Percentiles rank a stretch among this genome's conserved stretches.
Conservation (phyloP, 1,140 invertebrate genomes). For the Medauroidea extradentata region DNA sequence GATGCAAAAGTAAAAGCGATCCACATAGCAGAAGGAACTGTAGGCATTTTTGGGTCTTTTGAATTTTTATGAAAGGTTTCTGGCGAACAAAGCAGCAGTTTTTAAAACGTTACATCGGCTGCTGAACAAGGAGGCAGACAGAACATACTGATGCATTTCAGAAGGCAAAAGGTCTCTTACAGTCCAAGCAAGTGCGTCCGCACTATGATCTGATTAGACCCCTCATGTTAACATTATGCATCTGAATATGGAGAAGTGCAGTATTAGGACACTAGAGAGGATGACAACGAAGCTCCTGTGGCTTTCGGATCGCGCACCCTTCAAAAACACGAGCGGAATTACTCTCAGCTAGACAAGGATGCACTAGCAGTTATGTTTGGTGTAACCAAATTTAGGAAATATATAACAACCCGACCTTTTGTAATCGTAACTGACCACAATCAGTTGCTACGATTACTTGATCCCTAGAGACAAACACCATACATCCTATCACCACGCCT, state of each 20-base stretch:
- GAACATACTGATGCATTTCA: slow-evolving; percentile 30
- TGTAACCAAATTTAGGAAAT: no score
- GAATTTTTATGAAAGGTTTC: not conserved
- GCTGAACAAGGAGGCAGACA: slow-evolving; percentile 18
- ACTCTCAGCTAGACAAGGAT: slow-evolving; percentile 44
- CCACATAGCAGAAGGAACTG: slow-evolving; percentile 34
- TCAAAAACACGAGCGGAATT: slow-evolving; percentile 37
- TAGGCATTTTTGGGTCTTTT: slow-evolving; percentile 35
- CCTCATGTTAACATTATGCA: slow-evolving; percentile 32
- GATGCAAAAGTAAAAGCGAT: slow-evolving; percentile 36
- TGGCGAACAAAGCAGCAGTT: slow-evolving; percentile 24
- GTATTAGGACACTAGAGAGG: slow-evolving; percentile 34
- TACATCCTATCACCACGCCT: not conserved
- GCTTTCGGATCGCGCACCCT: slow-evolving; percentile 28
- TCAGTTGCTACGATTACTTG: slow-evolving; percentile 25
- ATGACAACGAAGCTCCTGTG: slow-evolving; percentile 31
- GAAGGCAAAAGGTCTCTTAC: slow-evolving; percentile 18
- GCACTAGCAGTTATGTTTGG: slow-evolving; percentile 43
- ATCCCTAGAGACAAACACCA: not conserved
- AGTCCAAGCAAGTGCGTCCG: slow-evolving; percentile 20
- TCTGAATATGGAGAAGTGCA: slow-evolving; percentile 32
- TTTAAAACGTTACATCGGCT: slow-evolving; percentile 24
- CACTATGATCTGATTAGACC: slow-evolving; percentile 31
- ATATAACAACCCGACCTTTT: slow-evolving; percentile 26
- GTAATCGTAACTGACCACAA: slow-evolving; percentile 39